phyloP scores from a whole-genome alignment of 1,140 invertebrate genomes.

The Eriosoma lanigerum region DNA sequence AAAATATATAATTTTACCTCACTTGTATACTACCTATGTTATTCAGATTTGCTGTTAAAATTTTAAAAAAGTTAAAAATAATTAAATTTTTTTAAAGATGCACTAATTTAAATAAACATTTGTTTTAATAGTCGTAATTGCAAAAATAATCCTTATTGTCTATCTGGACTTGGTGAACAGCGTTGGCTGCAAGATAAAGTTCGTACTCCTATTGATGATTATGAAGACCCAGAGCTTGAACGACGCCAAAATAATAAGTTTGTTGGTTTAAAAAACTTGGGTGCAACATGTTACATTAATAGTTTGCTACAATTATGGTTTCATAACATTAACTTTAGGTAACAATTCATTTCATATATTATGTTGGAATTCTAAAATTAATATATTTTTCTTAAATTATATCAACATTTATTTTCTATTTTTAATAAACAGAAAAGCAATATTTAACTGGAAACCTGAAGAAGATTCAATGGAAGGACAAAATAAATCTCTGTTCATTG shows the following conservation, averaged over 20 bases:
- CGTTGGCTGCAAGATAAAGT: constrained; percentile 59
- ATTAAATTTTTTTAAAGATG: neutral
- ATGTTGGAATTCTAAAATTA: neutral
- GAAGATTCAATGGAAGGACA: constrained; percentile 60
- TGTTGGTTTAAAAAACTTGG: constrained; percentile 72
- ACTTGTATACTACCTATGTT: too few species aligned
- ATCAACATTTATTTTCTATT: neutral
- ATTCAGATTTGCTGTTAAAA: too few species aligned
- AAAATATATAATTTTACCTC: too few species aligned
- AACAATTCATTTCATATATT: constrained; percentile 50
- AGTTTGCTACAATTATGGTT: constrained; percentile 74
- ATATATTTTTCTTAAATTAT: neutral
- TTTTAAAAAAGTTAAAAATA: neutral
- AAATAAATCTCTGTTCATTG: constrained; percentile 55
- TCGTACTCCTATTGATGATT: constrained; percentile 55
- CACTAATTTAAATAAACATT: neutral
- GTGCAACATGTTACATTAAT: constrained; percentile 76
- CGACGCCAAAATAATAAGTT: constrained; percentile 61
- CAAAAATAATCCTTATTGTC: constrained; percentile 68
- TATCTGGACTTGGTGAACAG: constrained; percentile 67
- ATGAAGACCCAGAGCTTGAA: constrained; percentile 63
- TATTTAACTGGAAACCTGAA: constrained; percentile 66
- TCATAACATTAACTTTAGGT: constrained; percentile 69
- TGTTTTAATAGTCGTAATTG: constrained; percentile 65
- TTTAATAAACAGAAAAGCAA: constrained; percentile 61